Evolutionary conservation across 2,888 invertebrate species (phyloP).

Genomic region (Graphium colonna): DNA sequence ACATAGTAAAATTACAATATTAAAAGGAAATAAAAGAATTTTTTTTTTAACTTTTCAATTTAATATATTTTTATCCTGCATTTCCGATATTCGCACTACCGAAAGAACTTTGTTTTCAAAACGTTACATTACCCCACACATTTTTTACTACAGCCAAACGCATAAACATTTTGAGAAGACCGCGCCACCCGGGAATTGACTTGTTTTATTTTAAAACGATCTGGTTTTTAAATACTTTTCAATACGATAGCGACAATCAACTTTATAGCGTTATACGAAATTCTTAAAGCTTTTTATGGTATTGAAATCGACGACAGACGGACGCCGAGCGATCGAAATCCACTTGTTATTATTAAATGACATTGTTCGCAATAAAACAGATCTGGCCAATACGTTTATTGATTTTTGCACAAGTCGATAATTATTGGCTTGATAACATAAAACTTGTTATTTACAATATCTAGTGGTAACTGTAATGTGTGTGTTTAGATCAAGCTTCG

Average conservation of each 20-base stretch:
- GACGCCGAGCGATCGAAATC: slow-evolving; percentile 26
- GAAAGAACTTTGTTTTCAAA: no score
- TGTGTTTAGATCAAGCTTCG: no score
- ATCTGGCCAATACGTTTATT: slow-evolving; percentile 21
- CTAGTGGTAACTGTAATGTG: no score
- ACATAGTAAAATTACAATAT: no score
- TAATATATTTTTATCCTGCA: no score
- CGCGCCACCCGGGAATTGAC: slow-evolving; percentile 34
- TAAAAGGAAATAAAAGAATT: no score
- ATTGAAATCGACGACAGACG: slow-evolving; percentile 25
- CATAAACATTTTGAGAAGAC: slow-evolving; percentile 16
- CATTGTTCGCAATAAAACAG: slow-evolving; percentile 25
- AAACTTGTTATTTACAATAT: no score
- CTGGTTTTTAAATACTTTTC: slow-evolving; percentile 31
- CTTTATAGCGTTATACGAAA: slow-evolving; percentile 16
- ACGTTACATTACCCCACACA: background rate
- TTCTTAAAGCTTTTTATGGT: slow-evolving; percentile 20
- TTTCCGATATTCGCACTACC: no score
- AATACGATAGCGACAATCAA: slow-evolving; percentile 22
- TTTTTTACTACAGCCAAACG: slow-evolving; percentile 8
- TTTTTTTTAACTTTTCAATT: no score
- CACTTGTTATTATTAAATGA: slow-evolving; percentile 30
- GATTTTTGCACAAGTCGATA: slow-evolving; percentile 11
- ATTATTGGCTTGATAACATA: background rate
- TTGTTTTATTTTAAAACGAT: slow-evolving; percentile 34